These are phyloP conservation scores for Nesogale talazaci DNA, from an alignment of 2,113 vertebrate genomes.

Conservation along the genomic window DNA sequence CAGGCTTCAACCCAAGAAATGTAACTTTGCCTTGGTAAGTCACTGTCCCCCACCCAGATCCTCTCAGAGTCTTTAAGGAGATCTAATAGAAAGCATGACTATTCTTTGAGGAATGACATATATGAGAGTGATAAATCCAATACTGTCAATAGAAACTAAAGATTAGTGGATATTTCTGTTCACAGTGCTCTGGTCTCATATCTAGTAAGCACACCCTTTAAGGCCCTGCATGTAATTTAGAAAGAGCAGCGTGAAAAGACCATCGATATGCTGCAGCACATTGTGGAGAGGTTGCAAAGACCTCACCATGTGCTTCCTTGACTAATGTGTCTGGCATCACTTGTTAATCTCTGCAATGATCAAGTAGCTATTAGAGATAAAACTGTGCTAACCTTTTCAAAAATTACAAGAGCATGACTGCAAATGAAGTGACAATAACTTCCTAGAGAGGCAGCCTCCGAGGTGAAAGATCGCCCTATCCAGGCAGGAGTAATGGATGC, in stretches of 20 bases:
- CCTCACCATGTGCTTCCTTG: slow-evolving; percentile 77
- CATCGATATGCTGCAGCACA: slow-evolving; percentile 63
- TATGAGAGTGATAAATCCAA: slow-evolving; percentile 40
- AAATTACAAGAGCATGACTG: slow-evolving; percentile 82
- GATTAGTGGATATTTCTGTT: slow-evolving; percentile 61
- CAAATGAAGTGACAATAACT: slow-evolving; percentile 78
- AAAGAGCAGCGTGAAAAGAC: slow-evolving; percentile 79
- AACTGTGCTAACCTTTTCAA: slow-evolving; percentile 86
- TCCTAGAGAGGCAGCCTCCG: slow-evolving; percentile 74
- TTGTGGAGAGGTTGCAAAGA: slow-evolving; percentile 43
- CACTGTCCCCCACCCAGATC: not conserved
- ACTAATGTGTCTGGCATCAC: slow-evolving; percentile 85
- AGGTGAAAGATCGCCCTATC: slow-evolving; percentile 80
- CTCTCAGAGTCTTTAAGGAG: not conserved
- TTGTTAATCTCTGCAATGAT: slow-evolving; percentile 85
- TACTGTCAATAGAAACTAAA: slow-evolving; percentile 6
- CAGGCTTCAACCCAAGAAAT: slow-evolving; percentile 16
- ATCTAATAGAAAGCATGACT: not conserved
- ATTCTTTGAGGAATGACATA: not conserved
- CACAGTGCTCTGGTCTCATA: slow-evolving; percentile 70
- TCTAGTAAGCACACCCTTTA: slow-evolving; percentile 83
- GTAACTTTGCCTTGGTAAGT: not conserved
- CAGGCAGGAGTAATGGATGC: slow-evolving; percentile 71
- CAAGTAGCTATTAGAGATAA: slow-evolving; percentile 85
- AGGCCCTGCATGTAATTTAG: slow-evolving; percentile 77